Percentiles rank a stretch among this genome's conserved stretches.
phyloP scores from a whole-genome alignment of 2,797 vertebrate species.

The Benthosema pterotum region DNA sequence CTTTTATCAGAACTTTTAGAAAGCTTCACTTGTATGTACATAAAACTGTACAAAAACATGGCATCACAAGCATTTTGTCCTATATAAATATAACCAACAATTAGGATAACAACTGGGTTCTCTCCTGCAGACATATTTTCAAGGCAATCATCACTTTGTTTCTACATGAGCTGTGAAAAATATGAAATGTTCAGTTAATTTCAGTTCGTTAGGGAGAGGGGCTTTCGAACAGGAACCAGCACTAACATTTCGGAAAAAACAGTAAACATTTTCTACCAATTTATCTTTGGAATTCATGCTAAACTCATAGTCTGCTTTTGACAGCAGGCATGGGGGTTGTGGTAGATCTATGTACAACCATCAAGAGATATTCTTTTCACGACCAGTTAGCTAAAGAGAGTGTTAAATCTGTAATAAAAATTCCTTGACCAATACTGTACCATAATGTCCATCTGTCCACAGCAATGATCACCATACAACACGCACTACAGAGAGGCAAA shows the following conservation, averaged over 20 bases:
- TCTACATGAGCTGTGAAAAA: conserved; percentile 76
- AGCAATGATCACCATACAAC: conserved; percentile 77
- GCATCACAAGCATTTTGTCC: conserved; percentile 95
- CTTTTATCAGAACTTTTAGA: conserved; percentile 94
- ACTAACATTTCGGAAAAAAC: conserved; percentile 78
- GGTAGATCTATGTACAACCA: conserved; percentile 83
- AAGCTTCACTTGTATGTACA: conserved; percentile 99
- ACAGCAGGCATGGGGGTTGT: conserved; percentile 70
- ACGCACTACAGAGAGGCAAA: conserved; percentile 82
- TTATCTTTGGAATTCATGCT: conserved; percentile 88
- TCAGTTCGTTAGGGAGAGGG: conserved; percentile 67
- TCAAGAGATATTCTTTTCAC: conserved; percentile 72
- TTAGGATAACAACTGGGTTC: conserved; percentile 87
- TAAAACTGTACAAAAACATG: conserved; percentile 99
- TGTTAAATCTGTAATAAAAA: conserved; percentile 61
- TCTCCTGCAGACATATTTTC: conserved; percentile 85
- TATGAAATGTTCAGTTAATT: conserved; percentile 74
- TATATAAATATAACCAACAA: conserved; percentile 98
- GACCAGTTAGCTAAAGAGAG: conserved; percentile 69
- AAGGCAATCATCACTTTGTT: conserved; percentile 83
- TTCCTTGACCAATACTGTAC: conserved; percentile 66
- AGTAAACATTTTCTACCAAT: conserved; percentile 85
- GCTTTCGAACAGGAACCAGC: conserved; percentile 71
- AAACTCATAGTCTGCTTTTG: conserved; percentile 73
- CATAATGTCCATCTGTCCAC: conserved; percentile 78